Evolutionary conservation across 2,113 vertebrate species (phyloP).

Genomic region (Galbula dea): DNA sequence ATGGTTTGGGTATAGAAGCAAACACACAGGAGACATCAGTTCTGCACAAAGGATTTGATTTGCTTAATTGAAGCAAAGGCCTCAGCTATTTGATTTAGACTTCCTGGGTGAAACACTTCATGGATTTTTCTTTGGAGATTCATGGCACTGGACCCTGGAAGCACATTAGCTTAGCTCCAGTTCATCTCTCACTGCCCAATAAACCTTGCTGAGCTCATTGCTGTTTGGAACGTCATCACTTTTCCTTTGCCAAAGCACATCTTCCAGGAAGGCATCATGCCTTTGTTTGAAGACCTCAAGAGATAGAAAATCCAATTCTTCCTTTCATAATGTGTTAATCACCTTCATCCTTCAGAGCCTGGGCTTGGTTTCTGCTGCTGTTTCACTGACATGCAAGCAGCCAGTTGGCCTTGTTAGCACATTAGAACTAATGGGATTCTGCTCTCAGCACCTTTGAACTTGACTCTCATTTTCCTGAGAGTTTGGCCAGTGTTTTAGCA

Average conservation of each 20-base stretch:
- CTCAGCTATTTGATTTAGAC: neutral
- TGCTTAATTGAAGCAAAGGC: neutral
- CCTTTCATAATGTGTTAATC: constrained; percentile 10
- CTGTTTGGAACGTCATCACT: neutral
- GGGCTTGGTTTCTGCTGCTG: neutral
- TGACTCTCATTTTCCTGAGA: neutral
- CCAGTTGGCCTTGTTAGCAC: neutral
- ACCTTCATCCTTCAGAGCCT: neutral
- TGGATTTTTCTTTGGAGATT: neutral
- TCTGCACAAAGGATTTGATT: neutral
- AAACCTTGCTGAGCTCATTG: neutral
- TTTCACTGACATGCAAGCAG: neutral
- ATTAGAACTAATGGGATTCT: neutral
- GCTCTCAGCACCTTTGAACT: neutral
- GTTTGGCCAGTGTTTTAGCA: neutral
- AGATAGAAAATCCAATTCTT: constrained; percentile 41
- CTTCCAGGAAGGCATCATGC: constrained; percentile 2
- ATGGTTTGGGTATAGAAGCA: neutral
- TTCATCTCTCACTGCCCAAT: constrained; percentile 1
- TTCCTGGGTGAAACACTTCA: neutral
- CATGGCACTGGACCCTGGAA: neutral
- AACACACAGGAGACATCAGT: neutral
- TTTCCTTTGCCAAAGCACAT: neutral
- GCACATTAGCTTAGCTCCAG: neutral
- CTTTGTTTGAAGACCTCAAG: neutral